phyloP scores from a whole-genome alignment of 2,888 invertebrate species.

The Acanthopleura granulata region DNA sequence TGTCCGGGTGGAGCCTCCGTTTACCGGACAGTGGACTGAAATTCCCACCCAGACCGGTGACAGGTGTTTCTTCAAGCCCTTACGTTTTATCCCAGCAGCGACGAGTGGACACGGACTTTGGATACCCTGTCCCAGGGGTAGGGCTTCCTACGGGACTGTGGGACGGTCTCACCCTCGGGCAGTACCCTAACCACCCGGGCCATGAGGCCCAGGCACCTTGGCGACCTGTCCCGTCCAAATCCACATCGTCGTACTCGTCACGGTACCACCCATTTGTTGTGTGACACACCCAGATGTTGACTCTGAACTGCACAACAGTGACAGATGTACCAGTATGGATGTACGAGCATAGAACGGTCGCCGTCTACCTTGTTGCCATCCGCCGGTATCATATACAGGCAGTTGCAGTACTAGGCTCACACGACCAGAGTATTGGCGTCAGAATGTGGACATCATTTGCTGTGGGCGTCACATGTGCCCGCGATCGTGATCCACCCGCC shows the following conservation, averaged over 20 bases:
- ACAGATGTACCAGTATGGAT: too few relatives aligned
- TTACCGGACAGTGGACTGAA: slow-evolving; percentile 1
- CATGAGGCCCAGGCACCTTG: background rate
- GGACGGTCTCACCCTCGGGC: slow-evolving; percentile 3
- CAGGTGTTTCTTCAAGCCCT: background rate
- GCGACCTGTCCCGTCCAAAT: background rate
- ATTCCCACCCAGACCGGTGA: background rate
- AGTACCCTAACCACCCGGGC: background rate
- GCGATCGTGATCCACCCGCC: too few relatives aligned
- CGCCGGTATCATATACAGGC: too few relatives aligned
- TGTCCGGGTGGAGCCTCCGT: background rate
- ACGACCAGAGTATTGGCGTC: too few relatives aligned
- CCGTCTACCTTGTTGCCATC: too few relatives aligned
- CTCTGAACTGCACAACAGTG: too few relatives aligned
- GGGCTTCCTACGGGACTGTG: background rate
- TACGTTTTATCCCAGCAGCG: background rate
- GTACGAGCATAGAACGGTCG: too few relatives aligned
- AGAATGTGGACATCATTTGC: too few relatives aligned
- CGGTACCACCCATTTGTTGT: slow-evolving; percentile 5
- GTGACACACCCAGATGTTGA: background rate
- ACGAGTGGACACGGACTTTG: background rate
- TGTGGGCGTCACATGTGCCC: too few relatives aligned
- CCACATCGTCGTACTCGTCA: background rate
- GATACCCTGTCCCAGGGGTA: background rate
- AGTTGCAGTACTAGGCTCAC: too few relatives aligned